Base-by-base conservation (phyloP, 2,888 invertebrate genomes). In the Xylota segnis region DNA sequence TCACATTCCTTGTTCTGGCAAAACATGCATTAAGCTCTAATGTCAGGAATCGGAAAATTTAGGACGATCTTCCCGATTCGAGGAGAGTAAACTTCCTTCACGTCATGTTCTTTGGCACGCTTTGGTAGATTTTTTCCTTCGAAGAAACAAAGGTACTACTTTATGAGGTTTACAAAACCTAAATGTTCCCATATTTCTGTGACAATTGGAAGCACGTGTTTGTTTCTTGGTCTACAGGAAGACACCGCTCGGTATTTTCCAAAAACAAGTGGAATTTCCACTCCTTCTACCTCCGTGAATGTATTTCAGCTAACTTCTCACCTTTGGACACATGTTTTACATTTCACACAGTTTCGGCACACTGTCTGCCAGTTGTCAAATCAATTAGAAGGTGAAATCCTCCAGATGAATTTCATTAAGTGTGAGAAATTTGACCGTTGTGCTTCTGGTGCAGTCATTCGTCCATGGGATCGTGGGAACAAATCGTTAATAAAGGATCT, bases 381-480 rank as follows among this genome's bases (percentile, higher is more conserved):
- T 4, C 5, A 14, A 23, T 74, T 54, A 23, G 40, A 63, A 54
- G 23, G 23, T 50, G 14, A 1, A 75, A 43, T 29, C 47, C n/a
- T 14, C 29, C 45, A 68, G 37, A 59, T 34, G 50, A 47, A 63
- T 52, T n/a, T 5, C 37, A 54, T 71, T 54, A 71, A 40, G 63
- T 78, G 78, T 78, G 63, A 32, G 63, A 78, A 71, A 54, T 78
- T 45, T 6, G 37, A 68, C 68, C 59, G 76, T 58, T 75, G 58
- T 34, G 37, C 16, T 56, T 32, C 50, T 72, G 50, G 27, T 63
- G 40, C 32, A 65, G 58, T 79, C 54, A 59, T 71, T 66, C 23
- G 40, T 58, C 43, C 50, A 47, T 18, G 10, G 47, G 52, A 71
- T 77, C 83, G 83, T 83, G 83, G 77, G 83, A 77, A 83, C 54